Conservation (phyloP, 2,113 vertebrate genomes). For the Cyprinus carpio region DNA sequence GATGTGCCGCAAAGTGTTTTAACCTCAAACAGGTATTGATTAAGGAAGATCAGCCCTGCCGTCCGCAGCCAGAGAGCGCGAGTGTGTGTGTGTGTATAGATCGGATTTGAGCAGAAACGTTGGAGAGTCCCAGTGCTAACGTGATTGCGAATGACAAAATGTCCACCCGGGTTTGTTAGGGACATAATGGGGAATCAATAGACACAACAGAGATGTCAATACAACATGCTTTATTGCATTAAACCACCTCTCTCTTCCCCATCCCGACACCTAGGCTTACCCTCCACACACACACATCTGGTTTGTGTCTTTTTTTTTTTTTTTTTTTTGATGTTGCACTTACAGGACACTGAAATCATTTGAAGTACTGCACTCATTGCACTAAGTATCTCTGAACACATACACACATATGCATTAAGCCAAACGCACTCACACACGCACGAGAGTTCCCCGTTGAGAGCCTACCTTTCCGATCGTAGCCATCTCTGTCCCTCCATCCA, state of each 20-base stretch:
- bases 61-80: constrained; percentile 36
- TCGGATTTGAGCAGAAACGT: constrained; percentile 71
- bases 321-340: constrained; percentile 30
- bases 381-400: constrained; percentile 3
- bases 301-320: neutral
- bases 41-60: constrained; percentile 52
- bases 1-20: constrained; percentile 72
- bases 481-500: constrained; percentile 42
- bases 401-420: constrained; percentile 31
- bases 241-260: constrained; percentile 72
- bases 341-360: constrained; percentile 18
- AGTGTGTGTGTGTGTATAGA: constrained; percentile 61
- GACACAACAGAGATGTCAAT: constrained; percentile 84
- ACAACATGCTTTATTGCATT: constrained; percentile 84
- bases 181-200: constrained; percentile 84
- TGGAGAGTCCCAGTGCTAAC: constrained; percentile 74
- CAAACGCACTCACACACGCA: constrained; percentile 23
- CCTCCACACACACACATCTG: constrained; percentile 31
- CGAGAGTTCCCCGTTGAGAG: constrained; percentile 27
- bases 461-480: constrained; percentile 31
- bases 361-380: constrained; percentile 31
- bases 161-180: constrained; percentile 81
- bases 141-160: constrained; percentile 82
- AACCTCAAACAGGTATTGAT: constrained; percentile 78
- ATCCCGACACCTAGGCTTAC: constrained; percentile 54